Evolutionary conservation across 1,140 invertebrate genomes (phyloP), one percentile per base, ranked within the genome.

Genomic region (Sarcophaga peregrina): DNA sequence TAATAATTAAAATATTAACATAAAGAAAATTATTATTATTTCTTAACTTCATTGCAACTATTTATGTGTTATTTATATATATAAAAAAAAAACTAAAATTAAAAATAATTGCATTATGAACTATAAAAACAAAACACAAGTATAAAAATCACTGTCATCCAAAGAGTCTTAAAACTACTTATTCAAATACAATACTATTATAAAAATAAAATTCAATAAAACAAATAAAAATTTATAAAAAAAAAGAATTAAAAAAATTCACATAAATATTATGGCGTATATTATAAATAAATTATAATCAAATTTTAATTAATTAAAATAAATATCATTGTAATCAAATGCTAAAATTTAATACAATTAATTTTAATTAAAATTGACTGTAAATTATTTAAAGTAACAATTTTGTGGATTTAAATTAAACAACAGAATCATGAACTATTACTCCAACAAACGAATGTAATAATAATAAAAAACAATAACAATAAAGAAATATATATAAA

Each of bases 361-460:
- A 74, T 1, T 37, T 13, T 8, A 46, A 15, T 15, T 76, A n/a
- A 76, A 76, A 76, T 76, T 47, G 48, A 76, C n/a, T 76, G 74
- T 76, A 76, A 15, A 76, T 76, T 76, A 76, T 48, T 76, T 48
- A 76, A 76, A 47, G 48, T n/a, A 46, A 48, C 6, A 76, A 46
- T 48, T 48, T 46, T 76, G 46, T 76, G 10, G n/a, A 80, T 54
- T 80, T 54, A 37, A 54, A 54, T 80, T 25, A 9, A 80, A 10
- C 13, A 80, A 54, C 17, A 50, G 58, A 78, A 78, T 9, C n/a
- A 17, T 20, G 58, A 54, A 54, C 50, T 58, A 81, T 52, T 81
- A 81, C 37, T 81, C n/a, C 80, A 81, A 46, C 20, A 81, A 62
- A 81, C 75, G 75, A 78, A 78, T 78, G 75, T 78, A 81, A 81